A percentile compares a stretch with the other conserved stretches of the same genome.
Evolutionary conservation across 2,113 vertebrate genomes (phyloP).

Genomic region (Serilophus lunatus): DNA sequence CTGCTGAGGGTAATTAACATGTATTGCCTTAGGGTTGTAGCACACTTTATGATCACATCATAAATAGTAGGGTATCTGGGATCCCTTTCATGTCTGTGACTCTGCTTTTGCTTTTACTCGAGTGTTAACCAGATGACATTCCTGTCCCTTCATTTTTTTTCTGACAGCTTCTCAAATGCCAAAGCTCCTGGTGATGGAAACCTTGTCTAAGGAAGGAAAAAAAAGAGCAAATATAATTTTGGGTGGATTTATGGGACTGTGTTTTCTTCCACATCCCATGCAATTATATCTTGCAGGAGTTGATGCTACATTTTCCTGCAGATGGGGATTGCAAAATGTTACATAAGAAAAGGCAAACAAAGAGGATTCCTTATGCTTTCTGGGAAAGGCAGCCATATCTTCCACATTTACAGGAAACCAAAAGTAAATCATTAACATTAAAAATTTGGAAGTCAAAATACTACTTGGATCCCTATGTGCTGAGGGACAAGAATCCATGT

Average conservation of each 20-base stretch:
- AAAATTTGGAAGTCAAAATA: background rate
- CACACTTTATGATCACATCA: conserved; percentile 34
- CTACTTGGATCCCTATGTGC: background rate
- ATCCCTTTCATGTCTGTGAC: conserved; percentile 30
- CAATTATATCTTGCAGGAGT: background rate
- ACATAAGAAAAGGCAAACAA: background rate
- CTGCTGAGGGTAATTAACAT: conserved; percentile 7
- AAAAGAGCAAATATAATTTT: background rate
- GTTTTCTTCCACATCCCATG: background rate
- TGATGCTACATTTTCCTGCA: background rate
- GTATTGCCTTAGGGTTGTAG: background rate
- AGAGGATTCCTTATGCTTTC: background rate
- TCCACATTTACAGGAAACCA: background rate
- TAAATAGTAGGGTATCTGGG: conserved; percentile 17
- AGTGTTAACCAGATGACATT: conserved; percentile 25
- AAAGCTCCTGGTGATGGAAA: background rate
- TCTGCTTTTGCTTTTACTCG: conserved; percentile 9
- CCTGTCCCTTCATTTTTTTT: background rate
- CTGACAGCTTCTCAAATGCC: background rate
- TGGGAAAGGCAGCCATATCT: background rate
- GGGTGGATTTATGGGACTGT: background rate
- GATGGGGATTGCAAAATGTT: background rate
- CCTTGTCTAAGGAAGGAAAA: background rate
- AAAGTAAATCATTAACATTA: background rate
- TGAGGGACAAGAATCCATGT: background rate